Conservation (phyloP, 2,113 vertebrate genomes). For the Hydropotes inermis region DNA sequence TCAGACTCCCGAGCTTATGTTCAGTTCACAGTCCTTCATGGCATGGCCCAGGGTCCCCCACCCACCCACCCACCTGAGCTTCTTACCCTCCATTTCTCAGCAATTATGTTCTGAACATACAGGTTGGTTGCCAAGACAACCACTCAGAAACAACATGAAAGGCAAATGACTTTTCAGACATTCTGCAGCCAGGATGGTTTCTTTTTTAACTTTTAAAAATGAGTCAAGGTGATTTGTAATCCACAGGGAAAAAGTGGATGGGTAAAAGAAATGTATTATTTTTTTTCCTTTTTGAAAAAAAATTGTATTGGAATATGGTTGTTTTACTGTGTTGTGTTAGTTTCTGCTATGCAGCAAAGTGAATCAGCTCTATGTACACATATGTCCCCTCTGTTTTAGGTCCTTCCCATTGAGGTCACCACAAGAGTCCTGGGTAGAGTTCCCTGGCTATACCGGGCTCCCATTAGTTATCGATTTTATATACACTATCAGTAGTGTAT, state of each 20-base stretch:
- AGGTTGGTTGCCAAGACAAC: slow-evolving; percentile 31
- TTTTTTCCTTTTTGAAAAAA: background rate
- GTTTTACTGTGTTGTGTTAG: background rate
- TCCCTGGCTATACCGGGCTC: background rate
- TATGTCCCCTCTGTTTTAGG: background rate
- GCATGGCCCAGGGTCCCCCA: background rate
- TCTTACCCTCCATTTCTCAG: background rate
- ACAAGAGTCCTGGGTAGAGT: background rate
- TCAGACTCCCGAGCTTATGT: accelerated
- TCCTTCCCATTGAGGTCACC: background rate
- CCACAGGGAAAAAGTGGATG: background rate
- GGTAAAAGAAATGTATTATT: background rate
- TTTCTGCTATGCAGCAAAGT: background rate
- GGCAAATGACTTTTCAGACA: background rate
- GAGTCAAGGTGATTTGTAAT: slow-evolving; percentile 40
- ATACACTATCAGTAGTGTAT: background rate
- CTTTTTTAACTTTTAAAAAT: slow-evolving; percentile 37
- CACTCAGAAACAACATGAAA: background rate
- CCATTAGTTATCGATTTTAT: background rate
- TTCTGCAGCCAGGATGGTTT: background rate
- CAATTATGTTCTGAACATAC: background rate
- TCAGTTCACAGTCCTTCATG: accelerated
- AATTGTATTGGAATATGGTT: background rate
- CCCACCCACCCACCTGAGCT: accelerated
- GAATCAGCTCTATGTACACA: background rate